Evolutionary conservation across 1,140 invertebrate genomes (phyloP).

Genomic region (Antheraea pernyi): DNA sequence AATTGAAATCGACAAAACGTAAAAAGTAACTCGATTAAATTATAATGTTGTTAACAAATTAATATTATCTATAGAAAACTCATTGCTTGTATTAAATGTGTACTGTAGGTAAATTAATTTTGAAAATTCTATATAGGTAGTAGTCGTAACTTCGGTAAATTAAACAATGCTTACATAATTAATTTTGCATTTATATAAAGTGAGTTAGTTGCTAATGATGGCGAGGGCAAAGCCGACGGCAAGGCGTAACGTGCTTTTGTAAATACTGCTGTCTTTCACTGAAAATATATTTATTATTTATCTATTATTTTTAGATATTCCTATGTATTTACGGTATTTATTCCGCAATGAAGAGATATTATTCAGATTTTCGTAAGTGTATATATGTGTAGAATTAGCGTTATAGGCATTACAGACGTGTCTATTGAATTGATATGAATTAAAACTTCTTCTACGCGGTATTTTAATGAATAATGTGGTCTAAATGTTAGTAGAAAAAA

Average conservation of each 20-base stretch:
- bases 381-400: constrained; percentile 42
- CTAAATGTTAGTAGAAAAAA: background rate
- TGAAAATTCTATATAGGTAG: no score
- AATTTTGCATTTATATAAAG: background rate
- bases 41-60: no score
- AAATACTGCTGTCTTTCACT: constrained; percentile 60
- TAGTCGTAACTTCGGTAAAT: no score
- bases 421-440: constrained; percentile 11
- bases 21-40: background rate
- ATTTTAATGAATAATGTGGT: background rate
- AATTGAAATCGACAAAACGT: background rate
- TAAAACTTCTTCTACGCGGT: background rate
- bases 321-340: constrained; percentile 41
- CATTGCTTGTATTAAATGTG: no score
- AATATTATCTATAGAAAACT: no score
- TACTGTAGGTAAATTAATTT: no score
- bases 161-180: background rate
- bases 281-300: constrained; percentile 76
- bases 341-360: constrained; percentile 49
- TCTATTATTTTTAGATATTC: constrained; percentile 59
- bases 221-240: constrained; percentile 1
- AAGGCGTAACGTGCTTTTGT: constrained; percentile 66
- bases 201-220: background rate
- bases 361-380: constrained; percentile 31
- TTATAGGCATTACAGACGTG: constrained; percentile 15